A percentile compares a stretch with the other conserved stretches of the same genome.
These are phyloP conservation scores for Drosophila baimaii DNA, from an alignment of 1,140 invertebrate genomes.

Conservation along the genomic window DNA sequence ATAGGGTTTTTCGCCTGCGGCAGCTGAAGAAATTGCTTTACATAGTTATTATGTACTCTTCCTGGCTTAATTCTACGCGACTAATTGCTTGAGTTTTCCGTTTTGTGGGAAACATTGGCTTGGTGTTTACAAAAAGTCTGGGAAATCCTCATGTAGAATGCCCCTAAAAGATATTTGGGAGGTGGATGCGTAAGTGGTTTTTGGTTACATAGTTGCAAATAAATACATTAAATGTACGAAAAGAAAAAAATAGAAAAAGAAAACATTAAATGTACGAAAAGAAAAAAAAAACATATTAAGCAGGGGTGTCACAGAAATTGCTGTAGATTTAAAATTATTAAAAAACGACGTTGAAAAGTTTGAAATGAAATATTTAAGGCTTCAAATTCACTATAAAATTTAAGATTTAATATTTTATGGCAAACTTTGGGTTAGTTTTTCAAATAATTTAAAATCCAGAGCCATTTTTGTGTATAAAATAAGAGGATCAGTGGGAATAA, in stretches of 20 bases:
- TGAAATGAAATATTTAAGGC: not conserved
- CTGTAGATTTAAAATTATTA: not conserved
- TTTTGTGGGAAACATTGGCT: slow-evolving; percentile 26
- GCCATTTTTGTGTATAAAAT: not conserved
- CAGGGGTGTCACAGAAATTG: not conserved
- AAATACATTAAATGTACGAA: slow-evolving; percentile 10
- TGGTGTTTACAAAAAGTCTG: slow-evolving; percentile 18
- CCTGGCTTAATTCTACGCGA: slow-evolving; percentile 1
- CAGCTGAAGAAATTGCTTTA: slow-evolving; percentile 20
- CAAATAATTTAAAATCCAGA: not conserved
- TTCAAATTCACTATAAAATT: too few species aligned
- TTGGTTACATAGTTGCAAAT: slow-evolving; percentile 8
- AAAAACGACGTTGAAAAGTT: not conserved
- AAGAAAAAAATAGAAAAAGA: too few species aligned
- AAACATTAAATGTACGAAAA: not conserved
- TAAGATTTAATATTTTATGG: not conserved
- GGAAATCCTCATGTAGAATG: slow-evolving; percentile 37
- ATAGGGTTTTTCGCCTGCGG: slow-evolving; percentile 18
- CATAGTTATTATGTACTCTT: not conserved
- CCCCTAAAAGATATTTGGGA: slow-evolving; percentile 31
- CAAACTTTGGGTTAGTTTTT: not conserved
- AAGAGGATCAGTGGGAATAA: not conserved
- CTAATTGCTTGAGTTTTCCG: slow-evolving; percentile 21
- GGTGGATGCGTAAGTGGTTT: slow-evolving; percentile 15
- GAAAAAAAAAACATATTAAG: slow-evolving; percentile 1